phyloP scores from a whole-genome alignment of 2,888 invertebrate species.

The Mythimna pallens region DNA sequence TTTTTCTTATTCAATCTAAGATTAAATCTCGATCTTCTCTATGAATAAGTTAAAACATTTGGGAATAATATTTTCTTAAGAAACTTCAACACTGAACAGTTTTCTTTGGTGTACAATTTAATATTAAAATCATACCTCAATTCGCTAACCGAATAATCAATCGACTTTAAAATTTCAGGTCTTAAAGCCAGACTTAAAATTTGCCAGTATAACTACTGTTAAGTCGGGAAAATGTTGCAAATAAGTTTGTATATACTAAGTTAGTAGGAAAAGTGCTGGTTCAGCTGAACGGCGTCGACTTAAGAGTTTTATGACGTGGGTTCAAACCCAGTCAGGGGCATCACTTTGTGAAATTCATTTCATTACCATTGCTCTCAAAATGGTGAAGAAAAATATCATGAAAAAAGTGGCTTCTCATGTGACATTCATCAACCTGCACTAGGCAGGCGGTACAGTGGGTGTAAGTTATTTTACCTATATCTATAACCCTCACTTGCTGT shows the following conservation, averaged over 20 bases:
- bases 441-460: too few relatives aligned
- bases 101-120: slow-evolving; percentile 21
- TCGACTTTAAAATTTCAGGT: slow-evolving; percentile 10
- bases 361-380: too few relatives aligned
- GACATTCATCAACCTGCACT: too few relatives aligned
- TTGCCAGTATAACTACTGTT: background rate
- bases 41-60: slow-evolving; percentile 40
- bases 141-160: slow-evolving; percentile 9
- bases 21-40: slow-evolving; percentile 51
- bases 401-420: too few relatives aligned
- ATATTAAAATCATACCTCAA: slow-evolving; percentile 30
- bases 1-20: slow-evolving; percentile 54
- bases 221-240: slow-evolving; percentile 5
- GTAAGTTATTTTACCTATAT: too few relatives aligned
- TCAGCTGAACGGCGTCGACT: too few relatives aligned
- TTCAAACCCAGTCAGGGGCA: too few relatives aligned
- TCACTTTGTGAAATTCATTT: too few relatives aligned
- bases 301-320: too few relatives aligned
- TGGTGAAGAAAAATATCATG: too few relatives aligned
- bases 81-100: slow-evolving; percentile 13
- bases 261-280: too few relatives aligned
- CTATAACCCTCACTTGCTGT: too few relatives aligned
- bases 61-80: slow-evolving; percentile 45
- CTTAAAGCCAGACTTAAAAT: slow-evolving; percentile 7
- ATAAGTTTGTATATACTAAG: slow-evolving; percentile 6